A percentile compares a stretch with the other conserved stretches of the same genome.
These are phyloP conservation scores for Drosophila kokeensis DNA, from an alignment of 2,888 invertebrate species.

Conservation along the genomic window DNA sequence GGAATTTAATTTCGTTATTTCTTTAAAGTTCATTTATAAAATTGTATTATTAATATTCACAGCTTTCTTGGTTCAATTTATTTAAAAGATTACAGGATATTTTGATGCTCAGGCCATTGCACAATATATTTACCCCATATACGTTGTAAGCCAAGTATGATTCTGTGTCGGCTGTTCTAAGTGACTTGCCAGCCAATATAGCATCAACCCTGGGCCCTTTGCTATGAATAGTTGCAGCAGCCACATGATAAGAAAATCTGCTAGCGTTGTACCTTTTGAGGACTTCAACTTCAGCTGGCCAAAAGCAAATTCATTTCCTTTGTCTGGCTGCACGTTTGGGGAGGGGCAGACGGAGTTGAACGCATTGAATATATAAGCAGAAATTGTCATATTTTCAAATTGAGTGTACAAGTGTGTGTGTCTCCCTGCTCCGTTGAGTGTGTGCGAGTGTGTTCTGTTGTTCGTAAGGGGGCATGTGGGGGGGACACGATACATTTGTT, in stretches of 20 bases:
- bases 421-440: slow-evolving; percentile 5
- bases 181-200: slow-evolving; percentile 21
- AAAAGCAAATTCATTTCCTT: slow-evolving; percentile 51
- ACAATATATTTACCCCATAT: neutral
- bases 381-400: slow-evolving; percentile 80
- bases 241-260: slow-evolving; percentile 65
- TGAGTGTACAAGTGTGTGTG: slow-evolving; percentile 66
- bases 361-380: slow-evolving; percentile 75
- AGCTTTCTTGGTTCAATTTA: neutral
- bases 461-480: neutral
- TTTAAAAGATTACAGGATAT: slow-evolving; percentile 6
- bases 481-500: slow-evolving; percentile 57
- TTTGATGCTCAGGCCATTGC: neutral
- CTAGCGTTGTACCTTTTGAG: slow-evolving; percentile 69
- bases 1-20: neutral
- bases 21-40: neutral
- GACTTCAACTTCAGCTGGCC: slow-evolving; percentile 42
- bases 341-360: slow-evolving; percentile 54
- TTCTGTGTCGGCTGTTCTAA: slow-evolving; percentile 4
- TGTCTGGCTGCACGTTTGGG: slow-evolving; percentile 41
- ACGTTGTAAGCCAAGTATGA: slow-evolving; percentile 5
- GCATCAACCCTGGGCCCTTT: slow-evolving; percentile 20
- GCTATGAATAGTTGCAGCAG: slow-evolving; percentile 28
- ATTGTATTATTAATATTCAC: neutral
- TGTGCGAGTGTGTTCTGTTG: slow-evolving; percentile 6